Percentiles rank a stretch among this genome's conserved stretches.
Conservation (phyloP, 2,888 invertebrate genomes). For the Luperina testacea region DNA sequence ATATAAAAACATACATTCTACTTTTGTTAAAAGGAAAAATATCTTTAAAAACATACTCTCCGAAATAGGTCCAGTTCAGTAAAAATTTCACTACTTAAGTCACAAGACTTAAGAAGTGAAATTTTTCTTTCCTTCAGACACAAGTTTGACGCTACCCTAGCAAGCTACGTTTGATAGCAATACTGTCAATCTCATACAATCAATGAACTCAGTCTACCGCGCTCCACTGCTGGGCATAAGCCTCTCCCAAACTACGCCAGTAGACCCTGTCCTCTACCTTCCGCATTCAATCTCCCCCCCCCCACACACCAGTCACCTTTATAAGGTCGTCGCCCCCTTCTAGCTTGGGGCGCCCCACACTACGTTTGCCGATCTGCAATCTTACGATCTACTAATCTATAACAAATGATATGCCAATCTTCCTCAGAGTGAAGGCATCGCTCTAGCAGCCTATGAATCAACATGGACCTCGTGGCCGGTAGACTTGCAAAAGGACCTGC, state of each 20-base stretch:
- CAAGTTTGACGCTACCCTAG: not conserved
- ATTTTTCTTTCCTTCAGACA: too few species aligned
- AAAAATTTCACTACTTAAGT: not conserved
- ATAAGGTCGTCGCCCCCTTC: not conserved
- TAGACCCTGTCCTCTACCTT: not conserved
- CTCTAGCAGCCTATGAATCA: conserved; percentile 80
- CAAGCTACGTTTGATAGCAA: not conserved
- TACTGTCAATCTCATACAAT: not conserved
- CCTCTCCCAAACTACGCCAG: not conserved
- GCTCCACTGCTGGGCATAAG: not conserved
- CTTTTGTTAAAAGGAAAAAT: not conserved
- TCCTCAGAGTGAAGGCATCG: conserved; percentile 78
- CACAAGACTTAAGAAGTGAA: too few species aligned
- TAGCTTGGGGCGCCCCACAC: not conserved
- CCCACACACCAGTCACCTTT: not conserved
- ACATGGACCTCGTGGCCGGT: conserved; percentile 83
- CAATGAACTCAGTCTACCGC: not conserved
- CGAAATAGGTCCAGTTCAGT: not conserved
- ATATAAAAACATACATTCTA: not conserved
- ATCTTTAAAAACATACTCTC: not conserved
- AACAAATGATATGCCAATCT: not conserved
- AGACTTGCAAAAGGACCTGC: conserved; percentile 79
- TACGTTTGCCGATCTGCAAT: not conserved
- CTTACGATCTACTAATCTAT: not conserved
- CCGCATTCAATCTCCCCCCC: not conserved